Conservation (phyloP, 2,797 vertebrate species). For the Hyperoplus immaculatus region DNA sequence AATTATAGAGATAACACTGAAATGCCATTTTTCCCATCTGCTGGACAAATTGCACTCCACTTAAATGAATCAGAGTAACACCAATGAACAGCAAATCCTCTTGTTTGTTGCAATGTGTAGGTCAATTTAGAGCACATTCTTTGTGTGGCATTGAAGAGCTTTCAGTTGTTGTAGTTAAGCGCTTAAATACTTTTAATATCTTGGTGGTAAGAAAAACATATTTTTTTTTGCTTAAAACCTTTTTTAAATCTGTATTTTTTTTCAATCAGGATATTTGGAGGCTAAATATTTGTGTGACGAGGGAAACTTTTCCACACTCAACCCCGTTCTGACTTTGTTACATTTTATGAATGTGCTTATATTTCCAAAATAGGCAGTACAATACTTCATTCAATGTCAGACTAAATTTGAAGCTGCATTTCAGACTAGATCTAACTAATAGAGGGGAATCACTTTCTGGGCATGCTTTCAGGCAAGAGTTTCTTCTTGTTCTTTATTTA, state of each 20-base stretch:
- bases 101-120: constrained; percentile 22
- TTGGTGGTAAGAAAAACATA: constrained; percentile 38
- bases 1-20: constrained; percentile 68
- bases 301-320: constrained; percentile 17
- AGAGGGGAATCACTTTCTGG: constrained; percentile 15
- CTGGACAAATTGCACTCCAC: constrained; percentile 52
- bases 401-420: constrained; percentile 41
- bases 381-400: constrained; percentile 37
- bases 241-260: constrained; percentile 21
- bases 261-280: constrained; percentile 14
- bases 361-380: constrained; percentile 34
- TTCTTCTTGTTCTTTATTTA: constrained; percentile 38
- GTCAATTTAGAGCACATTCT: constrained; percentile 47
- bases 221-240: constrained; percentile 31
- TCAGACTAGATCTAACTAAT: constrained; percentile 29
- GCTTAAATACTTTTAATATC: constrained; percentile 61
- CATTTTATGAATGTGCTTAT: constrained; percentile 37
- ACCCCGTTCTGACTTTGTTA: constrained; percentile 14
- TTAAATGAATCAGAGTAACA: constrained; percentile 52
- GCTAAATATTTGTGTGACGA: background rate
- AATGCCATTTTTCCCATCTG: constrained; percentile 51
- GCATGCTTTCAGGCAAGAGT: constrained; percentile 23
- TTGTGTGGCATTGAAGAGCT: constrained; percentile 66
- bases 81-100: constrained; percentile 32
- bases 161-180: constrained; percentile 73